Evolutionary conservation across 1,140 invertebrate genomes (phyloP).

Genomic region (Drosophila lowei): DNA sequence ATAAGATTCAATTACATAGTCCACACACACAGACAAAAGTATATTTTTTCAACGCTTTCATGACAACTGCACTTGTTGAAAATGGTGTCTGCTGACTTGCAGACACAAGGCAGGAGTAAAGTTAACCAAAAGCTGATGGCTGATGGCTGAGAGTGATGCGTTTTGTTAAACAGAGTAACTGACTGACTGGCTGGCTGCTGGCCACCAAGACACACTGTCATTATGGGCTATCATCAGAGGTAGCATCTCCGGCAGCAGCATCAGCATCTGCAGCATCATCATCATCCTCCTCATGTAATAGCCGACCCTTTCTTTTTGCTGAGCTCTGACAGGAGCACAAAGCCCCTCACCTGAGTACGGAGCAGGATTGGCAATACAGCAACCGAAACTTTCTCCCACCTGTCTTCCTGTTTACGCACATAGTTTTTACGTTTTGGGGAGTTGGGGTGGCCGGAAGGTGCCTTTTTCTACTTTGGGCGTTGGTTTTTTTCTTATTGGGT

Average conservation of each 20-base stretch:
- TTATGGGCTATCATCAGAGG: constrained; percentile 60
- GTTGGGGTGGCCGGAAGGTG: constrained; percentile 1
- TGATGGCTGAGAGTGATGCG: constrained; percentile 36
- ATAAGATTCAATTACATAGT: constrained; percentile 24
- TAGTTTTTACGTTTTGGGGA: constrained; percentile 22
- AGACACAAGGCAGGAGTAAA: not conserved
- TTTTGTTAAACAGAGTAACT: constrained; percentile 64
- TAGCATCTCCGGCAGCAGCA: constrained; percentile 19
- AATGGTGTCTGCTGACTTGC: not conserved
- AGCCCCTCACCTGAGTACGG: constrained; percentile 26
- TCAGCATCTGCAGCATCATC: constrained; percentile 1
- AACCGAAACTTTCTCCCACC: not conserved
- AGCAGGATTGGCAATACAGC: too few relatives aligned
- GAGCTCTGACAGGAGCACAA: constrained; percentile 7
- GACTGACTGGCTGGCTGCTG: constrained; percentile 24
- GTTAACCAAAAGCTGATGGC: constrained; percentile 2
- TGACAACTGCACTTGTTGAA: not conserved
- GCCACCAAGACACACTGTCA: constrained; percentile 50
- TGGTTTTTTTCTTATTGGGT: constrained; percentile 33
- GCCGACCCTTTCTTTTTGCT: constrained; percentile 20
- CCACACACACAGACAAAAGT: not conserved
- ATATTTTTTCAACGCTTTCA: not conserved
- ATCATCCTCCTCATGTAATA: constrained; percentile 31
- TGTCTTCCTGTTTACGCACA: constrained; percentile 39
- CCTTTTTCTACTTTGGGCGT: not conserved